A percentile compares a stretch with the other conserved stretches of the same genome.
Conservation (phyloP, 2,888 invertebrate species). For the Argynnis bischoffii region DNA sequence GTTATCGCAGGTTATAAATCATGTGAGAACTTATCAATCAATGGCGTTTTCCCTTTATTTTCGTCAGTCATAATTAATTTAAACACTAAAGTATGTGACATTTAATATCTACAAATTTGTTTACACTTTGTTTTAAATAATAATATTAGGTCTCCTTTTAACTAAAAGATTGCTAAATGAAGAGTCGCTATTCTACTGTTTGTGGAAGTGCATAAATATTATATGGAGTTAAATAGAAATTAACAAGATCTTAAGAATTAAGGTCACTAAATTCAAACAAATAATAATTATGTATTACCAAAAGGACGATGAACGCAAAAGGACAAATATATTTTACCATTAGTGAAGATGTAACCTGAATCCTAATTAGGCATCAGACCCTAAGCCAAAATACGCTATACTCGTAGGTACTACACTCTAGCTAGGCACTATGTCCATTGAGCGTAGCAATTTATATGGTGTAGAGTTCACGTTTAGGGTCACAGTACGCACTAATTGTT, state of each 20-base stretch:
- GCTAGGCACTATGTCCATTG: neutral
- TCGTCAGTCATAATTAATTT: neutral
- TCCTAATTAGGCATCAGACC: neutral
- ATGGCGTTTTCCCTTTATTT: neutral
- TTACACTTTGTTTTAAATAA: too few relatives aligned
- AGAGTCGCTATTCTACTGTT: too few relatives aligned
- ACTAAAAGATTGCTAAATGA: too few relatives aligned
- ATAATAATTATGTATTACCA: too few relatives aligned
- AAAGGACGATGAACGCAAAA: too few relatives aligned
- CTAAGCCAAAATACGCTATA: neutral
- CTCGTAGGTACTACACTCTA: neutral
- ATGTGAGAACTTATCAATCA: neutral
- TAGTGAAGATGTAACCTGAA: neutral
- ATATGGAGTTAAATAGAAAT: too few relatives aligned
- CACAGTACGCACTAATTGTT: constrained; percentile 21
- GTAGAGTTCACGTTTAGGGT: constrained; percentile 23
- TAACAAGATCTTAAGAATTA: too few relatives aligned
- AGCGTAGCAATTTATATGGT: constrained; percentile 20
- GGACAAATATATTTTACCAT: neutral
- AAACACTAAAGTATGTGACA: neutral
- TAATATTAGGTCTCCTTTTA: too few relatives aligned
- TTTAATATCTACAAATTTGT: too few relatives aligned
- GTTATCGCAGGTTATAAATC: constrained; percentile 21
- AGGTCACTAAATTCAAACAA: too few relatives aligned
- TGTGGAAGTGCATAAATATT: too few relatives aligned